Evolutionary conservation across 2,888 invertebrate genomes (phyloP).

Genomic region (Spisula subtruncata): DNA sequence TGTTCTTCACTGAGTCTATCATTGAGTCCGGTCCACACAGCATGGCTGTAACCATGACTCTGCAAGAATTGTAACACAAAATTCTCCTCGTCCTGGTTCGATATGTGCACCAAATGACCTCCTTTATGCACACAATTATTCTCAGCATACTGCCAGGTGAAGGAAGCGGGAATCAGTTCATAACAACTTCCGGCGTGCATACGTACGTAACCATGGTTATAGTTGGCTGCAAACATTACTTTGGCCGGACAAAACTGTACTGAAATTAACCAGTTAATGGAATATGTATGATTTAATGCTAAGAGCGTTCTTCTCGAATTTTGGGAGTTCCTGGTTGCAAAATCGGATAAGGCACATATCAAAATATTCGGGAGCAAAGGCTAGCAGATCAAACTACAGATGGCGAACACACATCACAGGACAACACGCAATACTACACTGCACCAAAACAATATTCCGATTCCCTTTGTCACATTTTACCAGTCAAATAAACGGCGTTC

Average conservation of each 20-base stretch:
- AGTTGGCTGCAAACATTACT: not conserved
- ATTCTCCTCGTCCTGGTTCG: slow-evolving; percentile 35
- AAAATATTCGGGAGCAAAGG: no score
- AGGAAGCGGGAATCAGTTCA: not conserved
- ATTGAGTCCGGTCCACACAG: slow-evolving; percentile 46
- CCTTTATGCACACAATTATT: not conserved
- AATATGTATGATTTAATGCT: no score
- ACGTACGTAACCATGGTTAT: not conserved
- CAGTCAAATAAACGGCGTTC: no score
- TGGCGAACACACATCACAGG: no score
- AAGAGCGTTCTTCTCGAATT: no score
- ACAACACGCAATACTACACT: no score
- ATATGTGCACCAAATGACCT: slow-evolving; percentile 33
- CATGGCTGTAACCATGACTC: slow-evolving; percentile 19
- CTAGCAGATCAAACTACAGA: no score
- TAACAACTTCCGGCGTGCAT: slow-evolving; percentile 29
- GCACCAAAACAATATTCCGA: no score
- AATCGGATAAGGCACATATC: no score
- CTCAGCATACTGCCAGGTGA: slow-evolving; percentile 25
- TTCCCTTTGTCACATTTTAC: no score
- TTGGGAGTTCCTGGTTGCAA: no score
- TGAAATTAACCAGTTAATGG: not conserved
- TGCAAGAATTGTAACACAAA: slow-evolving; percentile 40
- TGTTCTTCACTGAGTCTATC: slow-evolving; percentile 31
- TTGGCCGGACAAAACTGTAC: slow-evolving; percentile 14